Evolutionary conservation across 92 coral and sea anemone species (phyloP).

Genomic region (Paragorgia papillata): DNA sequence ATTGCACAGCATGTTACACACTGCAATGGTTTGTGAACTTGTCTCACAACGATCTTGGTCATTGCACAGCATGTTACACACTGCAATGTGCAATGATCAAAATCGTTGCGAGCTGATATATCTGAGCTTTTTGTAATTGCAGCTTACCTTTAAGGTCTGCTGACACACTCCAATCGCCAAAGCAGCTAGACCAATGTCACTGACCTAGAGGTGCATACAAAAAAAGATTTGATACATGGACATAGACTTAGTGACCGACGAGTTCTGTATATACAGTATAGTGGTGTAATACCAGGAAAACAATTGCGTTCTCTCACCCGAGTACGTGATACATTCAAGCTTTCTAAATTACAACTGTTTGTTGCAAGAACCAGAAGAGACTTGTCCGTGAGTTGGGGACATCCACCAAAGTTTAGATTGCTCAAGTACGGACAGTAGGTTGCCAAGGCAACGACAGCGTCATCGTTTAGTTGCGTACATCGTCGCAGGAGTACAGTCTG

Average conservation of each 20-base stretch:
- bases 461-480: conserved; percentile 71
- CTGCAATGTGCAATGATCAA: too few species aligned
- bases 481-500: conserved; percentile 87
- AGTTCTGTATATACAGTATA: not conserved
- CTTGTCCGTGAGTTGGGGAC: conserved; percentile 70
- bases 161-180: conserved; percentile 80
- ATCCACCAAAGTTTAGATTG: conserved; percentile 84
- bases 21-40: too few species aligned
- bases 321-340: conserved; percentile 79
- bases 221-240: not conserved
- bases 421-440: conserved; percentile 61
- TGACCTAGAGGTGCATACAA: conserved; percentile 49
- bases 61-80: too few species aligned
- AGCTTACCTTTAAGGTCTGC: conserved; percentile 74
- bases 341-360: conserved; percentile 71
- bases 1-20: too few species aligned
- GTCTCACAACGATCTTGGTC: too few species aligned
- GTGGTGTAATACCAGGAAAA: not conserved
- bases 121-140: too few species aligned
- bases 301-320: conserved; percentile 50
- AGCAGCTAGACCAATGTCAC: conserved; percentile 80
- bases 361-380: conserved; percentile 71
- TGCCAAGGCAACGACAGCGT: conserved; percentile 71
- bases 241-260: not conserved
- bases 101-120: too few species aligned